Evolutionary conservation across 2,888 invertebrate genomes (phyloP).

Genomic region (Orthosia cruda): DNA sequence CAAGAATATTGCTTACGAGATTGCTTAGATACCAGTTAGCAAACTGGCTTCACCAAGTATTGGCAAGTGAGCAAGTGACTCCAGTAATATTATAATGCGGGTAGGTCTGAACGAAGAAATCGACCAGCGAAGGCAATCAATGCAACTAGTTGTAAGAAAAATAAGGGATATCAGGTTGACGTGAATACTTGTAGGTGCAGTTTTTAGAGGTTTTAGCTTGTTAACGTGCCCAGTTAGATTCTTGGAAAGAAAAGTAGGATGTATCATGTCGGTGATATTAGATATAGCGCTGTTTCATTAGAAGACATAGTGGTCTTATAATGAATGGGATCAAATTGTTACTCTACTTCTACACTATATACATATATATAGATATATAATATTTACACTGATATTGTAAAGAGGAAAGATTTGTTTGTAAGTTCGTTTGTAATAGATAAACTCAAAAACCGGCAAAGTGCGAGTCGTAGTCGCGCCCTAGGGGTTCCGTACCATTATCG

Average conservation of each 20-base stretch:
- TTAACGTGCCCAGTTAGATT: slow-evolving; percentile 28
- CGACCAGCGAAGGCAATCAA: slow-evolving; percentile 48
- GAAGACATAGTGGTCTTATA: background rate
- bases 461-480: no score
- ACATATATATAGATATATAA: no score
- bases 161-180: slow-evolving; percentile 43
- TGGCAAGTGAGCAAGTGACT: slow-evolving; percentile 46
- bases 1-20: slow-evolving; percentile 47
- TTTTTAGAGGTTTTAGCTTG: slow-evolving; percentile 36
- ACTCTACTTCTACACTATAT: no score
- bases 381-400: no score
- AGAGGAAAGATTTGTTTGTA: no score
- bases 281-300: background rate
- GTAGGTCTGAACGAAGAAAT: slow-evolving; percentile 50
- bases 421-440: no score
- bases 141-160: slow-evolving; percentile 37
- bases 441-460: no score
- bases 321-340: background rate
- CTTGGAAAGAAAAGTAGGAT: slow-evolving; percentile 37
- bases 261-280: slow-evolving; percentile 6
- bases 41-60: slow-evolving; percentile 51
- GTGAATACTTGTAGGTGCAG: slow-evolving; percentile 26
- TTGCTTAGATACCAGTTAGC: slow-evolving; percentile 39
- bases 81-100: slow-evolving; percentile 45
- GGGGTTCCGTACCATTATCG: no score